Evolutionary conservation across 2,113 vertebrate genomes (phyloP), one percentile per base, ranked within the genome.

Genomic region (Onychorhynchus coronatus): DNA sequence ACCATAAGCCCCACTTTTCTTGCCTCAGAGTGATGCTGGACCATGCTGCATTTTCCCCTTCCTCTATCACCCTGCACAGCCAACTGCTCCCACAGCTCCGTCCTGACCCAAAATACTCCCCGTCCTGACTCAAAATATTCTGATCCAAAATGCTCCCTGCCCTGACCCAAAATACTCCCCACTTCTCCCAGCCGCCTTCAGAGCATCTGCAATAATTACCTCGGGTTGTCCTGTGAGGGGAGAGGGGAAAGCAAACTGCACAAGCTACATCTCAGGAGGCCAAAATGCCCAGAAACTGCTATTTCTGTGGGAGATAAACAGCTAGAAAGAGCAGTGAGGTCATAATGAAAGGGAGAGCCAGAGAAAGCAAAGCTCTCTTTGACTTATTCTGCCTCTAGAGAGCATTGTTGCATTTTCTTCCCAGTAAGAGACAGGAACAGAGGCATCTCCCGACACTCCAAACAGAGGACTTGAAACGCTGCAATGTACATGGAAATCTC

Each of bases 321-420:
- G 49, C 85, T 62, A 74, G 12, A 3, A 53, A 89, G 58, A 94
- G 78, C 66, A 70, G 31, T 12, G 74, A 95, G 87, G 81, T 83
- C 81, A 49, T 3, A 33, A 44, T 4, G 23, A 49, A 85, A 91
- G 28, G 33, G 84, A 67, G 65, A 89, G 84, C 35, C 0, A 5
- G 71, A 56, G 25, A 93, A 89, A 94, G 66, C 50, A 1, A 88
- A 87, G 49, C 74, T 89, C 63, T 91, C 61, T 63, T 71, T 88
- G 88, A 91, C 90, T 92, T 63, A 53, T 96, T 96, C 95, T 94
- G 95, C 96, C 96, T 96, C 96, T 96, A 96, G 96, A 96, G 95
- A 96, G 93, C 96, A 96, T 96, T 91, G 85, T 96, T 97, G 96
- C 88, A 84, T 97, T 96, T 96, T 89, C 95, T 96, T 95, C 95